Evolutionary conservation across 2,888 invertebrate genomes (phyloP).

Genomic region (Pandemis corylana): DNA sequence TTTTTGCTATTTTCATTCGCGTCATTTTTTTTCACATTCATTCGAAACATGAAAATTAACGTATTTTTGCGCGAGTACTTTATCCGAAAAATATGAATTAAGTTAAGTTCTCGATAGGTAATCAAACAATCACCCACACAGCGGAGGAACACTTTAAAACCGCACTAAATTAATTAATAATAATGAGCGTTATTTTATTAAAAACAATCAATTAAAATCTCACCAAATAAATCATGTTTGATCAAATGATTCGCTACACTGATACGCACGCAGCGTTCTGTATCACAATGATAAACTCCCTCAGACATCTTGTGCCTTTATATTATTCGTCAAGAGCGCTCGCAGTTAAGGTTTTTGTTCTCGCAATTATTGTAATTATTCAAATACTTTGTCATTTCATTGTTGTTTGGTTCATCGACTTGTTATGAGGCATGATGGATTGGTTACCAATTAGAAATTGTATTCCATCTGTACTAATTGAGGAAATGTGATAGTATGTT

Average conservation of each 20-base stretch:
- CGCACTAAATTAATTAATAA: not conserved
- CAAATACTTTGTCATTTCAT: slow-evolving; percentile 40
- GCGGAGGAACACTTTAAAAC: not conserved
- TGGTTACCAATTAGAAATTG: slow-evolving; percentile 43
- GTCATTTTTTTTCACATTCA: no score
- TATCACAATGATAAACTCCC: slow-evolving; percentile 52
- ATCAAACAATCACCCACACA: no score
- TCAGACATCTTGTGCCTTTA: slow-evolving; percentile 56
- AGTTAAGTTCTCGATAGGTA: no score
- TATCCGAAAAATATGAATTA: no score
- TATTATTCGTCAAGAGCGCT: slow-evolving; percentile 51
- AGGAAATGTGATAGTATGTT: slow-evolving; percentile 40
- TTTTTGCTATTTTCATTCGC: no score
- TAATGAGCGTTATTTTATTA: not conserved
- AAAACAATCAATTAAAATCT: slow-evolving; percentile 43
- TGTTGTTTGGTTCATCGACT: slow-evolving; percentile 40
- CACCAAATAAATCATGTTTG: slow-evolving; percentile 59
- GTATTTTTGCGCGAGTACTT: no score
- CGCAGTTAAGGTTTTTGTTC: slow-evolving; percentile 45
- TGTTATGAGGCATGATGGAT: slow-evolving; percentile 36
- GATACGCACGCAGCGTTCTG: slow-evolving; percentile 41
- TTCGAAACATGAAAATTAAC: no score
- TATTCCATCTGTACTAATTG: slow-evolving; percentile 19
- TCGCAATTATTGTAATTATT: slow-evolving; percentile 48
- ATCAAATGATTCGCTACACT: slow-evolving; percentile 22